Evolutionary conservation across 2,113 vertebrate genomes (phyloP).

Genomic region (Ardeotis arabs): DNA sequence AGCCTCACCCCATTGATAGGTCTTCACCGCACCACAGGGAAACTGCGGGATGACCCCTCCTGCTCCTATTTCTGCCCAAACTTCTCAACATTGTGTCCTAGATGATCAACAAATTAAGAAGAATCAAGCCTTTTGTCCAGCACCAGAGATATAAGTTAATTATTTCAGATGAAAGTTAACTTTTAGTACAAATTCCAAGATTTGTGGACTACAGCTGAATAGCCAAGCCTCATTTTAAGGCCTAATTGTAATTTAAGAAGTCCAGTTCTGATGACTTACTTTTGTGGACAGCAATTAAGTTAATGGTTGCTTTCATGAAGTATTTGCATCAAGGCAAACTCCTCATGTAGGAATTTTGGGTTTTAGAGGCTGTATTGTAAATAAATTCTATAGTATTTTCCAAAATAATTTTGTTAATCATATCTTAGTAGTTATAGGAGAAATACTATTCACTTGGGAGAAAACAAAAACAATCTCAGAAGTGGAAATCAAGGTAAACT

Average conservation of each 20-base stretch:
- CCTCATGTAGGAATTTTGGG: not conserved
- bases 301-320: not conserved
- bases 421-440: not conserved
- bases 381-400: not conserved
- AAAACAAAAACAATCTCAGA: not conserved
- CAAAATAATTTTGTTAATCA: not conserved
- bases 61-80: not conserved
- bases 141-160: not conserved
- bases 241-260: not conserved
- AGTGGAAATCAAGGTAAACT: not conserved
- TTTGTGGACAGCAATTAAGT: not conserved
- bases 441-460: not conserved
- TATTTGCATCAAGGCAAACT: not conserved
- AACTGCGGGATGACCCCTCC: accelerated
- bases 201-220: not conserved
- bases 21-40: not conserved
- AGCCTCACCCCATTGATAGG: not conserved
- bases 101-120: not conserved
- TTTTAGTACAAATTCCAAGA: not conserved
- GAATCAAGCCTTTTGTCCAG: not conserved
- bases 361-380: not conserved
- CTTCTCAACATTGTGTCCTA: not conserved
- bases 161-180: not conserved
- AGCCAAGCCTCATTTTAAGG: not conserved
- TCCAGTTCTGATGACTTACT: not conserved